phyloP scores from a whole-genome alignment of 2,113 vertebrate genomes.

The Percopsis transmontana region DNA sequence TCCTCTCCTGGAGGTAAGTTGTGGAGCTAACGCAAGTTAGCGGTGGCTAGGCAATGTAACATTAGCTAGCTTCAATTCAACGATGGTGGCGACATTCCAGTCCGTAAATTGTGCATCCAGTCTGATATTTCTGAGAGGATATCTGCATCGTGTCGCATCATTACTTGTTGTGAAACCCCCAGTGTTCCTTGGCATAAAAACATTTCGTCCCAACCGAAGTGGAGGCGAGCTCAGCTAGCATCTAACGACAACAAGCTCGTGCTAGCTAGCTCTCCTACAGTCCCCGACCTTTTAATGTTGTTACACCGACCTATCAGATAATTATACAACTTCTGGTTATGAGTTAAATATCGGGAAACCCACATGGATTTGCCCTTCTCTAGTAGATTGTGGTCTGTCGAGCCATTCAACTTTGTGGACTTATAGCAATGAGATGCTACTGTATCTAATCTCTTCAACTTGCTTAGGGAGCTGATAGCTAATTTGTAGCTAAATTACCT shows the following conservation, averaged over 20 bases:
- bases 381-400: too few relatives aligned
- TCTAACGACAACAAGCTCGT: conserved; percentile 57
- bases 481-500: background rate
- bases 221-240: conserved; percentile 56
- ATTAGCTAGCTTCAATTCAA: conserved; percentile 20
- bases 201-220: conserved; percentile 16
- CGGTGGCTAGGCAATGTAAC: conserved; percentile 49
- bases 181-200: background rate
- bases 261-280: conserved; percentile 63
- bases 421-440: conserved; percentile 35
- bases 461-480: conserved; percentile 15
- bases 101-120: background rate
- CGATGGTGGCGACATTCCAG: conserved; percentile 1
- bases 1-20: conserved; percentile 77
- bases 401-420: background rate
- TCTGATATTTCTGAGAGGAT: background rate
- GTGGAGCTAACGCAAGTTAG: conserved; percentile 35
- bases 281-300: conserved; percentile 35
- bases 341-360: background rate
- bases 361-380: background rate
- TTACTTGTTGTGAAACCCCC: background rate
- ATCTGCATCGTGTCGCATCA: background rate
- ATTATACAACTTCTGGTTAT: background rate
- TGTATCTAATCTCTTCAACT: conserved; percentile 51
- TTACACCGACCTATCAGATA: background rate